Percentiles rank a stretch among this genome's conserved stretches.
Conservation (phyloP, 2,888 invertebrate species). For the Amphimallon solstitiale region DNA sequence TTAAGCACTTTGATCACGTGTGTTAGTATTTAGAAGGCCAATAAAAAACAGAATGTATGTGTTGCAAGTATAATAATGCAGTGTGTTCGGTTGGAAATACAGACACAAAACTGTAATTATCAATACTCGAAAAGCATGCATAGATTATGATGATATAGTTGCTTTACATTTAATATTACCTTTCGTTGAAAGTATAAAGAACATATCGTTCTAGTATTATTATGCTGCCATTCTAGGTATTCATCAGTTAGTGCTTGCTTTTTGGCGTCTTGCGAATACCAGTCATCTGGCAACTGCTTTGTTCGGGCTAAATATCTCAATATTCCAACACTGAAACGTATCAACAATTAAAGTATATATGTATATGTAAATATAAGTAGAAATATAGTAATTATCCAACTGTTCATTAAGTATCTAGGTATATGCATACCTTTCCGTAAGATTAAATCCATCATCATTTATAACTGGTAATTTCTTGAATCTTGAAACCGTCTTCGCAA, state of each 20-base stretch:
- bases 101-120: too few relatives aligned
- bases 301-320: conserved; percentile 73
- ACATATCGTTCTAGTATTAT: conserved; percentile 70
- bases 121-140: too few relatives aligned
- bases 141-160: too few relatives aligned
- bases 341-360: conserved; percentile 1
- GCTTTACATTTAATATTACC: too few relatives aligned
- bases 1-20: too few relatives aligned
- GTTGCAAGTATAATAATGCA: too few relatives aligned
- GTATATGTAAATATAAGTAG: too few relatives aligned
- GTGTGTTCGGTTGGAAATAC: too few relatives aligned
- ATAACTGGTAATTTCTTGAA: conserved; percentile 69
- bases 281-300: conserved; percentile 67
- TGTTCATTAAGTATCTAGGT: not conserved
- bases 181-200: conserved; percentile 69
- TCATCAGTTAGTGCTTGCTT: conserved; percentile 75
- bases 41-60: too few relatives aligned
- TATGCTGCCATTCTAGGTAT: conserved; percentile 81
- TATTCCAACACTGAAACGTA: conserved; percentile 73
- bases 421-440: conserved; percentile 64
- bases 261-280: conserved; percentile 74
- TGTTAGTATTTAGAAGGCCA: too few relatives aligned
- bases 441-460: conserved; percentile 66
- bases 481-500: conserved; percentile 63
- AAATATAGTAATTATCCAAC: not conserved